Base-by-base conservation (phyloP, 2,888 invertebrate genomes). In the Macropis europaea region DNA sequence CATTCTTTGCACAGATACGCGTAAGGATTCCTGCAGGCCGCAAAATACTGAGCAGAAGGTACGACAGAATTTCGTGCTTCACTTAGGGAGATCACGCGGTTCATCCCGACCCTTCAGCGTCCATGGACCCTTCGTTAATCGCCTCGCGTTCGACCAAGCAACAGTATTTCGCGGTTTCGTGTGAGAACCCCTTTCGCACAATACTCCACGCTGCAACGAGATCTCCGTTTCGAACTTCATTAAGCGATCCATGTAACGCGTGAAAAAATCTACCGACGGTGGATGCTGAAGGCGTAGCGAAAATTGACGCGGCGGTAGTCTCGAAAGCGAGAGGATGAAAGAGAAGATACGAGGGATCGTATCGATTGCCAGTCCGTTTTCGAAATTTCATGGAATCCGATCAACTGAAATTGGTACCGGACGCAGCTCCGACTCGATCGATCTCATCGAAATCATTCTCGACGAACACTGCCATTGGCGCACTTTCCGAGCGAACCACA, bases 1-100 rank as follows among this genome's bases (percentile, higher is more conserved):
- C 89, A 89, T 73, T 89, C 89, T 57, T 79, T 89, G 74, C 89
- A 89, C 79, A 85, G 89, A 84, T 90, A 90, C 82, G 89, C 89
- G 87, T 90, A 89, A 89, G 84, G 73, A 60, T 34, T 24, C 42
- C 40, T 28, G 17, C 53, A 32, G 9, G 24, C 52, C 38, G 61
- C 60, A 28, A 53, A 62, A 45, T 34, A 30, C 60, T 70, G 73
- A 42, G 68, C 60, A 57, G 43, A 79, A 79, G 79, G 79, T 79
- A 79, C 62, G 76, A 66, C 32, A 43, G 59, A 66, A 52, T 56
- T 60, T 72, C 74, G 79, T 69, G 60, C 57, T 42, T 28, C 28
- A 15, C 45, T 36, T 38, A 48, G 34, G 63, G 26, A 67, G 36
- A 63, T 70, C 43, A 32, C 67, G 26, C 61, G 38, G 19, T 42